Conservation (phyloP, 1,140 invertebrate species). For the Melitaea cinxia region DNA sequence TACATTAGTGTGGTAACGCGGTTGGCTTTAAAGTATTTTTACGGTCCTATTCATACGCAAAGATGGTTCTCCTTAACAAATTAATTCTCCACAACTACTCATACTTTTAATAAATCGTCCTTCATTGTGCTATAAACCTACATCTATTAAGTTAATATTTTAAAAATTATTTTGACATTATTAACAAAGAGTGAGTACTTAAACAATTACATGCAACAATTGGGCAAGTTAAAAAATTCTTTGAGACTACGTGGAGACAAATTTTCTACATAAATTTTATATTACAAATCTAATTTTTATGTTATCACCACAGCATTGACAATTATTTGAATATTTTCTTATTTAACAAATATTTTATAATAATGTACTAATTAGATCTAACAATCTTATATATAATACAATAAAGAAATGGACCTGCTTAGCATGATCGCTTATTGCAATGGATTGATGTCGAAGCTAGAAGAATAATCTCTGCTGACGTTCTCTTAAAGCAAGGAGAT, state of each 20-base stretch:
- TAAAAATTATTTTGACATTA: neutral
- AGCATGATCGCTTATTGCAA: neutral
- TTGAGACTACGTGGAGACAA: neutral
- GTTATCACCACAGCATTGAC: slow-evolving; percentile 69
- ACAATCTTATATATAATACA: neutral
- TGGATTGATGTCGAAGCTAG: neutral
- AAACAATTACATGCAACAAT: neutral
- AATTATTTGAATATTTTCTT: neutral
- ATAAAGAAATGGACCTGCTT: neutral
- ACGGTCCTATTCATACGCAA: no score
- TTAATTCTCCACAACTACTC: no score
- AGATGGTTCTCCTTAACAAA: no score
- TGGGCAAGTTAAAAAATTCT: neutral
- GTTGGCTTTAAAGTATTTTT: no score
- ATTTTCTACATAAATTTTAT: slow-evolving; percentile 18
- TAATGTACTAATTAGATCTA: neutral
- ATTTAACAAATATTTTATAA: slow-evolving; percentile 4
- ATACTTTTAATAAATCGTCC: no score
- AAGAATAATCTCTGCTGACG: no score
- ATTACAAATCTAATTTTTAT: slow-evolving; percentile 56
- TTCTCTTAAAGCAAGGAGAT: no score
- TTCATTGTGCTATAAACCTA: no score
- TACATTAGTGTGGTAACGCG: no score
- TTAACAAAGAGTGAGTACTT: neutral
- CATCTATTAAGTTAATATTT: neutral